phyloP scores from a whole-genome alignment of 1,140 invertebrate species.

The Chironomus striatipennis region DNA sequence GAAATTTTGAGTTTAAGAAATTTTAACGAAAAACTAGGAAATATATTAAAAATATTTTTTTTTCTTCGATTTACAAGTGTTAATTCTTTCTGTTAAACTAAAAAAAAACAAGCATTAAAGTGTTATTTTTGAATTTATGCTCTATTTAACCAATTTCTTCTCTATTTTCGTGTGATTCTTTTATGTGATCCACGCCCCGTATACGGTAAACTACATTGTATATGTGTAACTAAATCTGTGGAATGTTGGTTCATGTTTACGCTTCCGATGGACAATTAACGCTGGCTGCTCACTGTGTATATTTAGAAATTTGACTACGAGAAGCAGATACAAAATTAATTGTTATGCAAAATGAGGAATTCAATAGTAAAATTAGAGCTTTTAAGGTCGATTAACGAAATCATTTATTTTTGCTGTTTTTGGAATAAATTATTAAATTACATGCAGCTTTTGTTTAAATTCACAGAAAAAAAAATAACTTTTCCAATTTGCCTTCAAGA shows the following conservation, averaged over 20 bases:
- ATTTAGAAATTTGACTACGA: neutral
- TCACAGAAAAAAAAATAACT: too few species aligned
- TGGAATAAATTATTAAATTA: too few species aligned
- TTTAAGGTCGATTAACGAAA: constrained; percentile 24
- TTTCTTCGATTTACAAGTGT: neutral
- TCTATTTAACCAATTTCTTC: neutral
- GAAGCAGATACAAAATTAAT: neutral
- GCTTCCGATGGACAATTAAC: neutral
- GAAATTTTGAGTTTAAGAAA: neutral
- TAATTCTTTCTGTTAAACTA: neutral
- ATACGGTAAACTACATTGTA: neutral
- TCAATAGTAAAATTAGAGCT: neutral
- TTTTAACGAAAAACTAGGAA: neutral
- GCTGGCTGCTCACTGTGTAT: neutral
- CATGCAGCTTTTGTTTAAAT: too few species aligned
- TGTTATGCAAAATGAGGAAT: neutral
- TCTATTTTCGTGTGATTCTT: neutral
- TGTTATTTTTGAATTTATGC: neutral
- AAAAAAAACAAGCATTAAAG: too few species aligned
- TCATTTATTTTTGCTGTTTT: neutral
- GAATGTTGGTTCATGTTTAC: neutral
- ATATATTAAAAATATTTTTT: too few species aligned
- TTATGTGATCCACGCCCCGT: neutral
- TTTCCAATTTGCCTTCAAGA: too few species aligned
- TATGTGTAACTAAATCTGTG: neutral